These are phyloP conservation scores for Ptilodon capucinus DNA, from an alignment of 2,888 invertebrate genomes.

Conservation along the genomic window DNA sequence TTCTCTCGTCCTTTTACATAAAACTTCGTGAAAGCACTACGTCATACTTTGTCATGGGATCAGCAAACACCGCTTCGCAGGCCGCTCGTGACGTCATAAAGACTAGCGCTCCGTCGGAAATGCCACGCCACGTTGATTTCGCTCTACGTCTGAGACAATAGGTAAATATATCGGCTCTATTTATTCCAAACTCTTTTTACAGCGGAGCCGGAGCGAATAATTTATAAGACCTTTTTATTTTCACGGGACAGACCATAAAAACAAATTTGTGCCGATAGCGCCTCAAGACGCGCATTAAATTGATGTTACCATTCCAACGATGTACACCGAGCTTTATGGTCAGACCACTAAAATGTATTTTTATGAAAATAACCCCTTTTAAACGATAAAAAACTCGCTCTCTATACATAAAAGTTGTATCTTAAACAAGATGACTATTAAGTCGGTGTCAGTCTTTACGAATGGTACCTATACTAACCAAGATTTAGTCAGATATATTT, in stretches of 20 bases:
- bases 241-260: neutral
- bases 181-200: neutral
- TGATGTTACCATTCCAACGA: neutral
- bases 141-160: neutral
- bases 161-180: neutral
- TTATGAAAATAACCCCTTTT: neutral
- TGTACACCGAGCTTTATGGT: neutral
- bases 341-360: neutral
- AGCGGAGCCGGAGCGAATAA: neutral
- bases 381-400: neutral
- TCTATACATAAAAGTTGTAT: neutral
- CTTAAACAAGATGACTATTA: neutral
- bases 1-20: neutral
- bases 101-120: neutral
- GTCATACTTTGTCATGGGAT: neutral
- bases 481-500: too few species aligned
- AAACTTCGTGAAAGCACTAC: neutral
- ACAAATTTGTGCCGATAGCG: neutral
- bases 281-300: neutral
- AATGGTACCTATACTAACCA: too few species aligned
- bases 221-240: constrained; percentile 1
- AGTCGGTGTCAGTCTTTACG: neutral
- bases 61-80: neutral
- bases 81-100: neutral
- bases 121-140: neutral